Base-by-base conservation (phyloP, 2,888 invertebrate genomes). In the Nasonovia ribisnigri region DNA sequence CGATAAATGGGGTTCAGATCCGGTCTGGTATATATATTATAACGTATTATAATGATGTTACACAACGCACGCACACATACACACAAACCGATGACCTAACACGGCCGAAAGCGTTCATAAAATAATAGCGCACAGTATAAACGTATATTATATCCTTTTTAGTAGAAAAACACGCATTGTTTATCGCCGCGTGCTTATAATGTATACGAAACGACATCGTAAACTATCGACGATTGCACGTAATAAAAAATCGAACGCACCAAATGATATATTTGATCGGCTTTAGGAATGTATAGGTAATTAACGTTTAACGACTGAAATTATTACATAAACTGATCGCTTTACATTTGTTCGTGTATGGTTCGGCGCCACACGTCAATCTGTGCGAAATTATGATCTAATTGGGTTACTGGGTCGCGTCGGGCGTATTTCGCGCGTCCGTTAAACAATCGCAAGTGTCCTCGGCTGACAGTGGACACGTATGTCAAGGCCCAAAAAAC, bases 341-440 rank as follows among this genome's bases (percentile, higher is more conserved):
- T 77, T 42, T 42, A 77, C 36, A 36, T 77, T 77, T 36, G 20
- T 77, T 36, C 24, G 20, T 3, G 3, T 20, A 77, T 20, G 20
- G 20, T 36, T 46, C 13, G 6, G 46, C 86, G 29, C 29, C 46
- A 91, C n/a, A n/a, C 42, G 13, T 46, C 67, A 48, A n/a, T 90
- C 5, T n/a, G 57, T 8, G 26, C 42, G 26, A 29, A 43, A 92
- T 87, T 48, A 87, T 29, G n/a, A n/a, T 11, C 51, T 24, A 88
- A 93, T 48, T 57, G 51, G 93, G 93, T 93, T 86, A 93, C 67
- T 93, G 60, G 90, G 93, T 90, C 67, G 90, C 24, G 8, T 51
- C 42, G 92, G 88, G 88, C 51, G 88, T 77, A 92, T 92, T 92
- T 92, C 36, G 51, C 51, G 51, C 51, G 77, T 77, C 43, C 43